These are phyloP conservation scores for Lemur catta DNA, from an alignment of 2,797 vertebrate species.

Conservation along the genomic window DNA sequence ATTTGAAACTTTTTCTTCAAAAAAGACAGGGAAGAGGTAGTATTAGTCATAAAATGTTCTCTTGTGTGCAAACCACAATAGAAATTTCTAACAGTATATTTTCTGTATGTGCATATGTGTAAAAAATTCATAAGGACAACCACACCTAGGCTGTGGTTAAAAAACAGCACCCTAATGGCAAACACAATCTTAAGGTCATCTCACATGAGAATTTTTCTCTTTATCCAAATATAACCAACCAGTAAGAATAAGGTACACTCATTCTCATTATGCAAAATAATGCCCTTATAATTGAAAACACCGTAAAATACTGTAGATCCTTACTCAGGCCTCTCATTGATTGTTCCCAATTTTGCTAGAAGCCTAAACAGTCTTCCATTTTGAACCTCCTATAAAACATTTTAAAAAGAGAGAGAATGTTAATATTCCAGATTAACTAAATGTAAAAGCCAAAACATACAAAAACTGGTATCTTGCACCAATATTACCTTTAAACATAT, in stretches of 20 bases:
- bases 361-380: conserved; percentile 98
- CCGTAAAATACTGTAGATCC: conserved; percentile 78
- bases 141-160: not conserved
- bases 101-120: not conserved
- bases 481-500: conserved; percentile 5
- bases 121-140: not conserved
- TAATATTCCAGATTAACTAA: conserved; percentile 57
- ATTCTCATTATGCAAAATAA: conserved; percentile 40
- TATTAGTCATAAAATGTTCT: not conserved
- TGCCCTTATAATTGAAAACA: conserved; percentile 41
- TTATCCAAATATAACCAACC: conserved; percentile 48
- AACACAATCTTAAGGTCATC: not conserved
- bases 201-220: conserved; percentile 26
- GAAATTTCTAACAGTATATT: not conserved
- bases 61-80: not conserved
- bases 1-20: not conserved
- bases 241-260: conserved; percentile 23
- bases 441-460: conserved; percentile 46
- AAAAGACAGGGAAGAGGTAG: not conserved
- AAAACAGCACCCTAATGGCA: not conserved
- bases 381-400: conserved; percentile 94
- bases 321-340: conserved; percentile 99
- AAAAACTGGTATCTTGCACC: conserved; percentile 1
- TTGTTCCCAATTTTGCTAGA: conserved; percentile 98
- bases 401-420: conserved; percentile 72